A percentile compares a stretch with the other conserved stretches of the same genome.
These are phyloP conservation scores for Apostichopus japonicus DNA, from an alignment of 35 echinoderm and acorn worm genomes.

Conservation along the genomic window DNA sequence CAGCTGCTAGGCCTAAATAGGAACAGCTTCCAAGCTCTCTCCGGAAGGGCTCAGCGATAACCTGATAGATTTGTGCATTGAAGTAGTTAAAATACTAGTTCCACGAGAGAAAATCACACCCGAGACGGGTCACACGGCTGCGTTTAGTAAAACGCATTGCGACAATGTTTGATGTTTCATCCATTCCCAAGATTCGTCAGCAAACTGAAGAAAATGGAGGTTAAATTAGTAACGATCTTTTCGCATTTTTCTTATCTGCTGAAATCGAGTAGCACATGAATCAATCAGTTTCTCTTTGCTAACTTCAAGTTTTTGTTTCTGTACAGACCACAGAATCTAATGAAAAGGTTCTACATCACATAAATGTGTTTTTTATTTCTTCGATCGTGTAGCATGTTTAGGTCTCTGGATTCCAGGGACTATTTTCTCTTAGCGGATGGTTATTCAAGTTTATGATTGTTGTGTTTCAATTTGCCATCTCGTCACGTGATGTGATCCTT, in stretches of 20 bases:
- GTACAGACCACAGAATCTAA: background rate
- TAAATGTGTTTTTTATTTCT: no score
- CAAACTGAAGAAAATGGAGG: background rate
- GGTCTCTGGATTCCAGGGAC: background rate
- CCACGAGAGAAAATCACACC: background rate
- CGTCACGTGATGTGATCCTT: constrained; percentile 94
- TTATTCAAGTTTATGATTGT: constrained; percentile 27
- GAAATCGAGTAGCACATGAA: no score
- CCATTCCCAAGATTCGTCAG: no score
- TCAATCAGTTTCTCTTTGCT: background rate
- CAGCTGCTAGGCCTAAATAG: no score
- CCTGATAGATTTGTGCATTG: background rate
- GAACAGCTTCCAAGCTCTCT: no score
- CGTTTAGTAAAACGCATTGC: no score
- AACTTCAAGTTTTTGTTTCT: background rate
- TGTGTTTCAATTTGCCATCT: constrained; percentile 91
- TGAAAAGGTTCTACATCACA: no score
- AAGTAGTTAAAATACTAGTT: background rate
- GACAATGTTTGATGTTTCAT: no score
- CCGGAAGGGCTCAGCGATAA: background rate
- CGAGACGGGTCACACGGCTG: no score
- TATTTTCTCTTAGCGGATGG: background rate
- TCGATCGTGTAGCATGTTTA: background rate
- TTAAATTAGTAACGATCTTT: background rate
- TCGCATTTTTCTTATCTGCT: no score